Percentiles rank a stretch among this genome's conserved stretches.
phyloP scores from a whole-genome alignment of 2,113 vertebrate genomes.

The Cyprinodon variegatus region DNA sequence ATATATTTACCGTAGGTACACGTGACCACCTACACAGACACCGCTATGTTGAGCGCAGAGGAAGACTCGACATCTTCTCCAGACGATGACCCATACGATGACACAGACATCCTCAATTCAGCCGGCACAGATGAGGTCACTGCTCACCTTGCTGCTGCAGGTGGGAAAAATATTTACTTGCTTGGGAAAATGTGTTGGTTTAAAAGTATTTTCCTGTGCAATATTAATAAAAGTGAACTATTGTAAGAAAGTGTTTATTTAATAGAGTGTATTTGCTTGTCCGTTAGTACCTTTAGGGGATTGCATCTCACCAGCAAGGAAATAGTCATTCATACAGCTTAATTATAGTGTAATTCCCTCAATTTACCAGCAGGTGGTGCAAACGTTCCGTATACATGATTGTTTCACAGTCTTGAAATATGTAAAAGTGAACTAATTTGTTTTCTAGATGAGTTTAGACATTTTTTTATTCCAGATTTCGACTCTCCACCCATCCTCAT shows the following conservation, averaged over 20 bases:
- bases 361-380: constrained; percentile 75
- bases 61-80: constrained; percentile 97
- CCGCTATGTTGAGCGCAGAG: constrained; percentile 93
- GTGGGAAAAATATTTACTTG: constrained; percentile 63
- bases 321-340: too few relatives aligned
- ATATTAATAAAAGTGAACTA: too few relatives aligned
- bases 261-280: background rate
- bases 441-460: background rate
- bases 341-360: constrained; percentile 10
- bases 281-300: background rate
- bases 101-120: constrained; percentile 98
- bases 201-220: background rate
- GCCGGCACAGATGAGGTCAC: constrained; percentile 94
- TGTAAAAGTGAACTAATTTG: too few relatives aligned
- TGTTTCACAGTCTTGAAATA: too few relatives aligned
- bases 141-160: constrained; percentile 95
- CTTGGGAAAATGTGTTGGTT: background rate
- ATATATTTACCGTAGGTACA: constrained; percentile 82
- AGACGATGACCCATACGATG: constrained; percentile 94
- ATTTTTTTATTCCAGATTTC: background rate
- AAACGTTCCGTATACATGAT: constrained; percentile 17
- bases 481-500: too few relatives aligned
- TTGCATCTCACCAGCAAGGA: background rate
- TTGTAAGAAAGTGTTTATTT: background rate
- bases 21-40: constrained; percentile 92